phyloP scores from a whole-genome alignment of 2,113 vertebrate genomes.

The Puma concolor region DNA sequence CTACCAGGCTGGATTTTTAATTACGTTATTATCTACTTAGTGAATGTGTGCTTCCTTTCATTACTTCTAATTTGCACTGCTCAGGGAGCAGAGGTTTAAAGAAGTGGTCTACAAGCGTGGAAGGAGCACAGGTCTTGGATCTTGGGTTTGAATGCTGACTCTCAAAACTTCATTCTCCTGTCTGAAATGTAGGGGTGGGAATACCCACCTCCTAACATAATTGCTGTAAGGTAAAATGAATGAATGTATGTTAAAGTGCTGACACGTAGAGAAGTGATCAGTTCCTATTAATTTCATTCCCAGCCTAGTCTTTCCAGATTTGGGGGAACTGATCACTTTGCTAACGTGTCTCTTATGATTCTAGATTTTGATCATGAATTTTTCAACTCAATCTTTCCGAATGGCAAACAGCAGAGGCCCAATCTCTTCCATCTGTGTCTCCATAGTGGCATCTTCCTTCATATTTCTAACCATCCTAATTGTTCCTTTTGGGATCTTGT shows the following conservation, averaged over 20 bases:
- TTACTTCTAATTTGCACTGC: background rate
- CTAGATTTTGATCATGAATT: background rate
- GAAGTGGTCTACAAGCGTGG: background rate
- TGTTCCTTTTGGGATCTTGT: background rate
- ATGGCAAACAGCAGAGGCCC: background rate
- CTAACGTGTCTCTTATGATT: background rate
- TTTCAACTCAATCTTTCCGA: background rate
- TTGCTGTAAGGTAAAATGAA: background rate
- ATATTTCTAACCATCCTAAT: background rate
- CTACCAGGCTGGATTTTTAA: background rate
- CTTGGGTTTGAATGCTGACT: background rate
- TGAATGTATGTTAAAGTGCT: background rate
- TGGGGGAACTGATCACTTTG: background rate
- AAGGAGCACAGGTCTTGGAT: background rate
- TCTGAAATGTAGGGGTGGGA: background rate
- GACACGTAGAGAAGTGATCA: background rate
- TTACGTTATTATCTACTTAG: background rate
- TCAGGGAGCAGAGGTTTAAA: background rate
- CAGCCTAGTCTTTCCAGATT: background rate
- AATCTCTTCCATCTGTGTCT: background rate
- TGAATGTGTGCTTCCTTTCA: background rate
- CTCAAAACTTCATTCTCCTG: background rate
- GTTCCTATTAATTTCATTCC: background rate
- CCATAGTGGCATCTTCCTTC: background rate
- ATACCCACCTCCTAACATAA: background rate